A percentile compares a stretch with the other conserved stretches of the same genome.
Evolutionary conservation across 2,888 invertebrate species (phyloP).

Genomic region (Aphodius sticticus): DNA sequence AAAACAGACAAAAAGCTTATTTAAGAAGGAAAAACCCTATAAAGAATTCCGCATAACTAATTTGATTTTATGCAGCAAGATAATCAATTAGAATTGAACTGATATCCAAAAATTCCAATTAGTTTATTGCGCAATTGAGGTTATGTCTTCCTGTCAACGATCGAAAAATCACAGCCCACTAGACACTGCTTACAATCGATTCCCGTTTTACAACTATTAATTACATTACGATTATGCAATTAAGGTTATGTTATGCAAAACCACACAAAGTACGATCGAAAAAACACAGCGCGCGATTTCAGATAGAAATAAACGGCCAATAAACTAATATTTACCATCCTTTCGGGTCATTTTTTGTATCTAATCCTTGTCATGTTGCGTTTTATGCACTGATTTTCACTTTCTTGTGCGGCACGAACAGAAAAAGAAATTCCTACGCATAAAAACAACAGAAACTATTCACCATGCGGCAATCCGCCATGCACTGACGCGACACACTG

Average conservation of each 20-base stretch:
- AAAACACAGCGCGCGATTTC: background rate
- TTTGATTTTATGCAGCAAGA: too few relatives aligned
- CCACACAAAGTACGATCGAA: background rate
- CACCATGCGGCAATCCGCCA: background rate
- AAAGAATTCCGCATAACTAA: too few relatives aligned
- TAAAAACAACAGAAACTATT: background rate
- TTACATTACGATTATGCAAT: too few relatives aligned
- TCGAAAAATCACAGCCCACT: background rate
- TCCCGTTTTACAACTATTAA: too few relatives aligned
- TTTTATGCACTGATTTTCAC: background rate
- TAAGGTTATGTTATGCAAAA: too few relatives aligned
- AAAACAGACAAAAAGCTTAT: too few relatives aligned
- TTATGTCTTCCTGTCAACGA: background rate
- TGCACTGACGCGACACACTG: background rate
- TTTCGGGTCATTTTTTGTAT: background rate
- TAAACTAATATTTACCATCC: background rate
- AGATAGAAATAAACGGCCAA: background rate
- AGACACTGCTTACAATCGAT: background rate
- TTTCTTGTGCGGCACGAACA: background rate
- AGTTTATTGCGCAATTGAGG: background rate
- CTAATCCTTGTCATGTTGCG: background rate
- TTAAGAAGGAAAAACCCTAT: too few relatives aligned
- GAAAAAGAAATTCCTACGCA: background rate
- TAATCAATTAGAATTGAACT: too few relatives aligned
- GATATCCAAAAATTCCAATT: too few relatives aligned